A percentile compares a stretch with the other conserved stretches of the same genome.
Evolutionary conservation across 2,113 vertebrate genomes (phyloP).

Genomic region (Odocoileus hemionus): DNA sequence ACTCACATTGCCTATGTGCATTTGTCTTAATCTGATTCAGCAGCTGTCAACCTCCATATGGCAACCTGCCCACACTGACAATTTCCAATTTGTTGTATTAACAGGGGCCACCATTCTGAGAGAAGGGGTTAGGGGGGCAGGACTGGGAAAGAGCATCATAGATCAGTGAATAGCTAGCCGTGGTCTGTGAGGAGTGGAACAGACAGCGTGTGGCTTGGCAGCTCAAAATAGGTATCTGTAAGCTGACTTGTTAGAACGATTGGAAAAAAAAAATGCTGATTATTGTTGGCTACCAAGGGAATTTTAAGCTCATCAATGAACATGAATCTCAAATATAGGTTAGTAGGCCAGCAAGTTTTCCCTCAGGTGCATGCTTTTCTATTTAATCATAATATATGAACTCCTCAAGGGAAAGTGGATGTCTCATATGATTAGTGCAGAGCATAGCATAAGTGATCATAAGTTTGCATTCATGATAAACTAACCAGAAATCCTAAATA

Average conservation of each 20-base stretch:
- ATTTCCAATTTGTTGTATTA: slow-evolving; percentile 56
- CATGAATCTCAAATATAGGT: slow-evolving; percentile 65
- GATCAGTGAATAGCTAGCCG: neutral
- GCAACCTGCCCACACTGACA: slow-evolving; percentile 47
- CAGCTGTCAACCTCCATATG: slow-evolving; percentile 63
- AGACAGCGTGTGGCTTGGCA: neutral
- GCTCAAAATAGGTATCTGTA: neutral
- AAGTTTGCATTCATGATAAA: slow-evolving; percentile 22
- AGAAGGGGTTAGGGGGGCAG: neutral
- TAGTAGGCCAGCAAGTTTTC: slow-evolving; percentile 55
- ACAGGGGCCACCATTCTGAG: neutral
- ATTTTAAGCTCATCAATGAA: slow-evolving; percentile 64
- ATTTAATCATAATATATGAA: slow-evolving; percentile 65
- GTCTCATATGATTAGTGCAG: slow-evolving; percentile 51
- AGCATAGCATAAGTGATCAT: neutral
- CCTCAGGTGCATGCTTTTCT: slow-evolving; percentile 47
- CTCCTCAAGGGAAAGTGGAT: slow-evolving; percentile 18
- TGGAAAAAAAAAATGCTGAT: neutral
- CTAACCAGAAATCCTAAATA: neutral
- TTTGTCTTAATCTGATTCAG: slow-evolving; percentile 63
- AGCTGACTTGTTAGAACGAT: neutral
- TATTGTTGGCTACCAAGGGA: neutral
- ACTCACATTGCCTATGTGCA: neutral
- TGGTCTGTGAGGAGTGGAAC: neutral
- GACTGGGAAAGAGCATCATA: neutral